These are phyloP conservation scores for Eilema griseolum DNA, from an alignment of 2,888 invertebrate genomes.

Conservation along the genomic window DNA sequence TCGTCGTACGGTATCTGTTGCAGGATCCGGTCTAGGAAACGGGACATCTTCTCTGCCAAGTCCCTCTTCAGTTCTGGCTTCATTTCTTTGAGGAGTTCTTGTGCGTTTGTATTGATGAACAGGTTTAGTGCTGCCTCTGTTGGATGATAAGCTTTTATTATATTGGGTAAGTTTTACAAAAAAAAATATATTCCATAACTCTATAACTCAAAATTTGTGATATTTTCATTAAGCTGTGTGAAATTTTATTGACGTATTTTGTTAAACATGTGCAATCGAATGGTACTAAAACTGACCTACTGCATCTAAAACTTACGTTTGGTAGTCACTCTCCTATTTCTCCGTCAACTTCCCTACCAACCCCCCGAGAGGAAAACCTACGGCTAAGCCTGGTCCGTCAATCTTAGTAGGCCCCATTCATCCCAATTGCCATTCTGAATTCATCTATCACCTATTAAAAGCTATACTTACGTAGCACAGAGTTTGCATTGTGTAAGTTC, in stretches of 20 bases:
- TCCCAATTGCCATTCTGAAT: background rate
- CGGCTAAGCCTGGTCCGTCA: too few species aligned
- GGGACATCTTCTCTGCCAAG: slow-evolving; percentile 91
- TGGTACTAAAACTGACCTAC: too few species aligned
- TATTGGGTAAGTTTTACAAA: background rate
- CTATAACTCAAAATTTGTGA: too few species aligned
- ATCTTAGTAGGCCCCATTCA: too few species aligned
- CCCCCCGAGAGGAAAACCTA: too few species aligned
- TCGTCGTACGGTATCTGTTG: slow-evolving; percentile 92
- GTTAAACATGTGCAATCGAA: too few species aligned
- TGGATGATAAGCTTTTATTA: background rate
- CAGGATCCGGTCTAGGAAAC: slow-evolving; percentile 92
- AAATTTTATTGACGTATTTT: too few species aligned
- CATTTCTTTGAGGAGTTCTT: slow-evolving; percentile 95
- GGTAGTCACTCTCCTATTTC: too few species aligned
- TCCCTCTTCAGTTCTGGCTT: slow-evolving; percentile 93
- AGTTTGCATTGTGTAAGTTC: slow-evolving; percentile 93
- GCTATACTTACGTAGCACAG: slow-evolving; percentile 91
- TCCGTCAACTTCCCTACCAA: too few species aligned
- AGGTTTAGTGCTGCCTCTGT: slow-evolving; percentile 94
- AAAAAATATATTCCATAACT: too few species aligned
- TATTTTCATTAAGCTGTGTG: too few species aligned
- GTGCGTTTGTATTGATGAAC: slow-evolving; percentile 95
- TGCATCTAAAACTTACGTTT: too few species aligned
- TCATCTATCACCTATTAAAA: background rate